Base-by-base conservation (phyloP, 2,113 vertebrate species). In the Phocoena sinus region DNA sequence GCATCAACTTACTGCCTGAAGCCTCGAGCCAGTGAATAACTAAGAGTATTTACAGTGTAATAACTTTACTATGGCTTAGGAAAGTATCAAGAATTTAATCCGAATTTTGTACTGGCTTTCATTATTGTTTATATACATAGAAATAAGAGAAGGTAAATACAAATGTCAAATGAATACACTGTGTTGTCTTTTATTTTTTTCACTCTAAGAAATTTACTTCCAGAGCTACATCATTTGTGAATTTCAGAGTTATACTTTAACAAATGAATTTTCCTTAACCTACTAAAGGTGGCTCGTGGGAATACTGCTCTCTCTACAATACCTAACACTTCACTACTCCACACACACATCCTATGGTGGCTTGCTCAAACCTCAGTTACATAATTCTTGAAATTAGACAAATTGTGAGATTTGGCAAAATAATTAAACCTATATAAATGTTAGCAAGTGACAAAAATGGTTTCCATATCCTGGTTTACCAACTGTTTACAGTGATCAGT, bases 71-170 rank as follows among this genome's bases (percentile, higher is more conserved):
- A 10, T 79, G 33, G 47, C 14, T 89, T 84, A 91, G 38, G 53
- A 91, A 70, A 97, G 26, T 94, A 73, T 62, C 21, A 67, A 73
- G 25, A 96, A 80, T 74, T 62, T 84, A 79, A 62, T 73, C 18
- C 38, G 9, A 84, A 84, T 88, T 88, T 80, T 79, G 8, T 79
- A 60, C 28, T 70, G 10, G 14, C 36, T 93, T 94, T 82, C 41
- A 41, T 73, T 74, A 38, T 15, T 79, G 14, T 79, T 89, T 60
- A 63, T 81, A 67, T 15, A 94, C 3, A 79, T 2, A 89, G 25
- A 81, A 81, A 74, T 86, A 89, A 53, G 12, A 77, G 21, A 93
- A 62, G 12, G 25, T 47, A 91, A 80, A 41, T 33, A 53, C 23
- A 87, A 88, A 67, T 65, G 15, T 50, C 53, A 86, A 65, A 44